Conservation (phyloP, 2,113 vertebrate species). For the Origma solitaria region DNA sequence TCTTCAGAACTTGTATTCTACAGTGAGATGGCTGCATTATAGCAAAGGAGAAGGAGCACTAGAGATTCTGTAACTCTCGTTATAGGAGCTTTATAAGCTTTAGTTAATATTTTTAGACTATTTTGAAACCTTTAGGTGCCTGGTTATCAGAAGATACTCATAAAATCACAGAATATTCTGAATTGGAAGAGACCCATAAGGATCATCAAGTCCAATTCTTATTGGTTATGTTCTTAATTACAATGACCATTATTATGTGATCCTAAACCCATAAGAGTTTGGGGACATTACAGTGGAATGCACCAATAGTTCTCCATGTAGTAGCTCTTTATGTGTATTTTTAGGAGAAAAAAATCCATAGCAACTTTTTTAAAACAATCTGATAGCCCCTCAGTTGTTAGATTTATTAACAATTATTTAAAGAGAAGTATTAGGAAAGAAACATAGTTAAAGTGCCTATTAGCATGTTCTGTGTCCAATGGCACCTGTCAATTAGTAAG, state of each 20-base stretch:
- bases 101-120: not conserved
- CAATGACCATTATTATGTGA: not conserved
- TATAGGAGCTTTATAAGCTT: not conserved
- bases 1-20: not conserved
- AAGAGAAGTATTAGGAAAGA: not conserved
- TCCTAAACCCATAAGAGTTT: not conserved
- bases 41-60: not conserved
- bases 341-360: not conserved
- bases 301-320: not conserved
- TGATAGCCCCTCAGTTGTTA: not conserved
- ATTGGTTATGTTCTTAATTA: not conserved
- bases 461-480: not conserved
- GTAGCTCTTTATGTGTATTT: not conserved
- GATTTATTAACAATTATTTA: not conserved
- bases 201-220: fast-evolving
- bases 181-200: not conserved
- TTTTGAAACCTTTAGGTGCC: not conserved
- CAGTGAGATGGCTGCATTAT: not conserved
- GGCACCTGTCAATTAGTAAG: not conserved
- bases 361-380: not conserved
- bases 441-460: not conserved
- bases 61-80: not conserved
- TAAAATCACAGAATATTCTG: not conserved
- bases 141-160: not conserved
- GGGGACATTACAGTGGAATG: not conserved